Base-by-base conservation (phyloP, 2,888 invertebrate species). In the Andrena chrysosceles region DNA sequence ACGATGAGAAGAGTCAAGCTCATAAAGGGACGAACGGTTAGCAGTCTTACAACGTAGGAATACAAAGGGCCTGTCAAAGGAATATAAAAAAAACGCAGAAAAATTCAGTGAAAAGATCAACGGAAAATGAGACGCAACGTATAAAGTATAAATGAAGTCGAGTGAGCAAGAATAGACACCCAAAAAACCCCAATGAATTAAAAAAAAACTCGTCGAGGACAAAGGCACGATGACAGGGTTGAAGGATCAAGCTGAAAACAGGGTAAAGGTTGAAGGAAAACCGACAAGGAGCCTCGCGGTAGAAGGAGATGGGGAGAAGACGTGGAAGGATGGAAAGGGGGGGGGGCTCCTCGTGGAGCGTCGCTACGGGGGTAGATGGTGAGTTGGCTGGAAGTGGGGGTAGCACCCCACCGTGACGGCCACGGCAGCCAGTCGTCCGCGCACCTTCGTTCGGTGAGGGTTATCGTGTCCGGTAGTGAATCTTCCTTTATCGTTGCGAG, bases 391-490 rank as follows among this genome's bases (percentile, higher is more conserved):
- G 33, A 16, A 42, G 81, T 71, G 74, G 69, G 63, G 62, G 54
- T 42, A 76, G 81, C 93, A 92, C 93, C 82, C 92, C 93, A 90
- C 90, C 85, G 77, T 77, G 79, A 76, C 87, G 82, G 33, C 77
- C 83, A 68, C 77, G 82, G 80, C 80, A 84, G 86, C 92, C 91
- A 93, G 93, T 93, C 91, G 93, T 90, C 87, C 93, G 92, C 93
- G 93, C 93, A 91, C 92, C 92, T 91, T 93, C 92, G 90, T 81
- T 91, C 91, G 85, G 92, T 84, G 91, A 93, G 93, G 93, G 91
- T 92, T 87, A 86, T 91, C 81, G 85, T 86, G 85, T 83, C 77
- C 64, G 81, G 76, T 77, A 48, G 75, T 63, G 79, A 49, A 29
- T 52, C 59, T n/a, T 67, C 64, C 62, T 26, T 82, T 71, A 3